Percentiles rank a stretch among this genome's conserved stretches.
These are phyloP conservation scores for Nasonia giraulti DNA, from an alignment of 1,140 invertebrate species.

Conservation along the genomic window DNA sequence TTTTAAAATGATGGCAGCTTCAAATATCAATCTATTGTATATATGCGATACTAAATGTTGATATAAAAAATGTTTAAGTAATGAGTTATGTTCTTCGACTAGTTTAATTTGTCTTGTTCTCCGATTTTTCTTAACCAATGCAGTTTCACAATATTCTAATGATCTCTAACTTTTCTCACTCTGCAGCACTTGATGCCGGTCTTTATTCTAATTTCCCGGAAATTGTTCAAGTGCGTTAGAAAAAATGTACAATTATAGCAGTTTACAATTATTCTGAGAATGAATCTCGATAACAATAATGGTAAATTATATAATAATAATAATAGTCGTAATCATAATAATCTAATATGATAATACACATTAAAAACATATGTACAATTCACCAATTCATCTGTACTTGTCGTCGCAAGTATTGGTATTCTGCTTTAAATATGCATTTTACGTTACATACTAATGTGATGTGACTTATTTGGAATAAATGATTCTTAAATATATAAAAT, in stretches of 20 bases:
- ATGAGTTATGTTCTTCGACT: slow-evolving; percentile 47
- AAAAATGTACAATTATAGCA: slow-evolving; percentile 61
- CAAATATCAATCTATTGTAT: slow-evolving; percentile 38
- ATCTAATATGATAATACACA: slow-evolving; percentile 58
- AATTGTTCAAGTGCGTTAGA: slow-evolving; percentile 52
- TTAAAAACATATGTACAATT: slow-evolving; percentile 71
- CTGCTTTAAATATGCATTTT: slow-evolving; percentile 47
- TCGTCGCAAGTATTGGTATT: slow-evolving; percentile 62
- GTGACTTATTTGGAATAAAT: slow-evolving; percentile 63
- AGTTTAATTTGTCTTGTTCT: slow-evolving; percentile 40
- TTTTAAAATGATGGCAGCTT: slow-evolving; percentile 29
- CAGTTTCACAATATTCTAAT: slow-evolving; percentile 47
- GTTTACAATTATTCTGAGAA: slow-evolving; percentile 63
- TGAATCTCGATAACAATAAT: slow-evolving; percentile 67
- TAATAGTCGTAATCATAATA: slow-evolving; percentile 60
- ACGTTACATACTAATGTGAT: slow-evolving; percentile 62
- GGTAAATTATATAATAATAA: slow-evolving; percentile 56
- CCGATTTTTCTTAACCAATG: slow-evolving; percentile 1
- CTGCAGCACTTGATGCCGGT: slow-evolving; percentile 35
- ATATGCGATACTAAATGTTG: not conserved
- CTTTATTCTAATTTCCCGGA: slow-evolving; percentile 45
- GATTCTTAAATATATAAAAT: slow-evolving; percentile 68
- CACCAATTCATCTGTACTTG: slow-evolving; percentile 60
- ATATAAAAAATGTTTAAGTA: slow-evolving; percentile 40
- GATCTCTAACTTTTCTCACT: slow-evolving; percentile 47